phyloP scores from a whole-genome alignment of 2,888 invertebrate species.

The Ormyrus nitidulus region DNA sequence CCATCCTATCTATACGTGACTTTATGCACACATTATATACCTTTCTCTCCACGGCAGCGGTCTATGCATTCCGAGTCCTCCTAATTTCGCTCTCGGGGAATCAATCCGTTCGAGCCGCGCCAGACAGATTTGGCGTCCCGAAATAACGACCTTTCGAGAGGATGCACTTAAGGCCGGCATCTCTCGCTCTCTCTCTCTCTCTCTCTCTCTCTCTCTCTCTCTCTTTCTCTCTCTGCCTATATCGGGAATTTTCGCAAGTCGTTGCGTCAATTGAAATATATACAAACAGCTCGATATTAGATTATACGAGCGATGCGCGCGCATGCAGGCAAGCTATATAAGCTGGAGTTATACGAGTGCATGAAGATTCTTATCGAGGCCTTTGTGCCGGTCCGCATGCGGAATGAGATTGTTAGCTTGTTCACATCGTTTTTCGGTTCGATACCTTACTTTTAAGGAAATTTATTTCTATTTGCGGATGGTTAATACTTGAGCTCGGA shows the following conservation, averaged over 20 bases:
- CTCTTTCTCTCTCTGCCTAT: neutral
- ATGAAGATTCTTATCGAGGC: neutral
- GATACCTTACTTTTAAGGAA: no score
- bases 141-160: no score
- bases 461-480: no score
- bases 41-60: neutral
- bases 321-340: no score
- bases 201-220: neutral
- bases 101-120: neutral
- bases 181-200: no score
- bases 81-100: neutral
- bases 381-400: neutral
- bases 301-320: slow-evolving; percentile 1
- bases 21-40: no score
- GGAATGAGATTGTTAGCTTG: neutral
- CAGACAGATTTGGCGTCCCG: slow-evolving; percentile 1
- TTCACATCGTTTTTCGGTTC: neutral
- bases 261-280: slow-evolving; percentile 45
- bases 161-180: neutral
- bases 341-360: no score
- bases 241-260: slow-evolving; percentile 12
- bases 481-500: no score
- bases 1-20: no score
- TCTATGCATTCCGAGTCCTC: neutral
- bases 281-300: slow-evolving; percentile 31